Base-by-base conservation (phyloP, 2,797 vertebrate species). In the Mormyrus proboscirostris region DNA sequence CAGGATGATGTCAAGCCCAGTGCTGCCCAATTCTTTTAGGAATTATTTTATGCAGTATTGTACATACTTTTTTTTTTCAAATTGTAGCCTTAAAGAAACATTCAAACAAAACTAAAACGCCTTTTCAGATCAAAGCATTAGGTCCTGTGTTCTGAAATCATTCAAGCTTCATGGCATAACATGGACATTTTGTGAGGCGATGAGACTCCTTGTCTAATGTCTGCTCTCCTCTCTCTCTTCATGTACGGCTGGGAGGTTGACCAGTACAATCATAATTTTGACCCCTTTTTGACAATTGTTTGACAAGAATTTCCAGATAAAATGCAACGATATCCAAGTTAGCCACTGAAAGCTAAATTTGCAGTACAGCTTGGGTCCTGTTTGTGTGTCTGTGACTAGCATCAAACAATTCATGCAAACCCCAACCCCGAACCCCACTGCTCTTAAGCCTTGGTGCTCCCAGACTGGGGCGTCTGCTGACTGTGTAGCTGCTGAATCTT, bases 401-500 rank as follows among this genome's bases (percentile, higher is more conserved):
- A 41, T 50, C 55, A 41, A 29, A 65, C 59, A 87, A 86, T 33
- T 57, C 25, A 87, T 19, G 86, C 55, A 4, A 62, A 8, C 50
- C 84, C 41, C 49, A 29, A 41, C 12, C 50, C 84, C 41, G 33
- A 29, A 41, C 12, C 10, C 19, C 86, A 12, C 49, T 51, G 33
- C 82, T 29, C 62, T 95, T 94, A 97, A 16, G 96, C 97, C 91
- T 97, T 98, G 86, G 95, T 93, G 41, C 96, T 93, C 0, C 92
- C 95, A 1, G 95, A 95, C 90, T 97, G 97, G 22, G 97, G 91
- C 0, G 95, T 88, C 79, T 97, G 97, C 90, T 97, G 95, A 85
- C 95, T 96, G 38, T 97, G 95, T 89, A 97, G 96, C 92, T 98
- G 97, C 93, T 98, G 97, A 92, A 98, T 96, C 95, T 98, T 98